Evolutionary conservation across 2,797 vertebrate species (phyloP), one percentile per base, ranked within the genome.

Genomic region (Acanthopagrus latus): DNA sequence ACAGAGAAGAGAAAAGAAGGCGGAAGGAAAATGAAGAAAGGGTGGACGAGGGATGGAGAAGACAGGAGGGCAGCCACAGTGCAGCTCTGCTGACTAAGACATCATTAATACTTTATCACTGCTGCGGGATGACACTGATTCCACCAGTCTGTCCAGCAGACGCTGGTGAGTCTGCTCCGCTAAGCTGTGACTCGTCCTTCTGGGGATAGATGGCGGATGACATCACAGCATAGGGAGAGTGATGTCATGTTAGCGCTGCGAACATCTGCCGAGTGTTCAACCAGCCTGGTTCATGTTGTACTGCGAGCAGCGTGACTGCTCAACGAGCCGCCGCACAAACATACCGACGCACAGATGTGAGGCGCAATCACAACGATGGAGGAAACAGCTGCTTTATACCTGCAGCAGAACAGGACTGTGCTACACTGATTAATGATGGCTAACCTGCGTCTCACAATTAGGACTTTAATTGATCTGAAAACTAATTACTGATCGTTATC

Each of bases 151-250:
- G 27, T 46, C 62, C 71, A 50, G 59, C 43, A 21, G 83, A 57
- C 52, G 21, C 60, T 55, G 54, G 41, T 60, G 54, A 44, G 62
- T 84, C 80, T 84, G 77, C 55, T 5, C 23, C 0, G 2, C 62
- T 75, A 52, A 70, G 80, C 52, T 62, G 51, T 43, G 83, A 66
- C 81, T 66, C 20, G 13, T 69, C 64, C 52, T 38, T 78, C 11
- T 41, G 65, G 55, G 48, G 27, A 81, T 91, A 94, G 92, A 91
- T 93, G 92, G 89, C 72, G 20, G 47, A 71, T 85, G 89, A 89
- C 86, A 86, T 92, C 90, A 88, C 71, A 44, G 64, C 73, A 27
- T 14, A 46, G 77, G 63, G 43, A 58, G 70, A 87, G 81, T 88
- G 86, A 92, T 82, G 87, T 89, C 85, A 89, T 54, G 58, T 65